Base-by-base conservation (phyloP, 1,140 invertebrate genomes). In the Bemisia tabaci region DNA sequence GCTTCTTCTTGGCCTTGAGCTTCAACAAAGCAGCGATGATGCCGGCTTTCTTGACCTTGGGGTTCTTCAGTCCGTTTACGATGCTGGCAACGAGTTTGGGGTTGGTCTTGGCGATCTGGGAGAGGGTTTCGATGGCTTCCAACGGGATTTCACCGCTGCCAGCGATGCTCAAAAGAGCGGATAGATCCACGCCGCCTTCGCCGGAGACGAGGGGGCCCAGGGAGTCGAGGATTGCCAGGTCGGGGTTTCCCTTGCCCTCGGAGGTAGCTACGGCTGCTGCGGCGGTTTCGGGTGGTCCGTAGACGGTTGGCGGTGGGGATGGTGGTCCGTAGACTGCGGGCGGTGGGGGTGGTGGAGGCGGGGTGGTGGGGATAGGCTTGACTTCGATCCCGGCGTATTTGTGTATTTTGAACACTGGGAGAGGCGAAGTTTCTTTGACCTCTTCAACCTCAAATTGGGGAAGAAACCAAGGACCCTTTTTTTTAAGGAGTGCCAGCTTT, bases 301-400 rank as follows among this genome's bases (percentile, higher is more conserved):
- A 61, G 9, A 63, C 62, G 9, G 11, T 11, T 48, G 33, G 33
- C 17, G 33, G 33, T 9, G 33, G 33, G 5, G 33, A 17, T 48
- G 33, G 33, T 5, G 33, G 33, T 48, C 33, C 33, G 33, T 48
- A 48, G 5, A 48, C 33, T 9, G 33, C 33, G 5, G 33, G 33
- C 17, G 33, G 33, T 48, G 33, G 33, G 5, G 33, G 33, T 17
- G 33, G 33, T 9, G 33, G 17, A 48, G 33, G 5, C 33, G 58
- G 62, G 66, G 2, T 67, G 70, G 5, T 67, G 12, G 66, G 59
- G 9, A 75, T 70, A 0, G 74, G 74, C 12, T 69, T 69, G 11
- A 75, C 12, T n/a, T 73, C 68, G 23, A 75, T 71, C 0, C 74
- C 73, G 11, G 72, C 27, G 66, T 75, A 75, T 33, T 72, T 73